Evolutionary conservation across 2,888 invertebrate species (phyloP), one percentile per base, ranked within the genome.

Genomic region (Macropis europaea): DNA sequence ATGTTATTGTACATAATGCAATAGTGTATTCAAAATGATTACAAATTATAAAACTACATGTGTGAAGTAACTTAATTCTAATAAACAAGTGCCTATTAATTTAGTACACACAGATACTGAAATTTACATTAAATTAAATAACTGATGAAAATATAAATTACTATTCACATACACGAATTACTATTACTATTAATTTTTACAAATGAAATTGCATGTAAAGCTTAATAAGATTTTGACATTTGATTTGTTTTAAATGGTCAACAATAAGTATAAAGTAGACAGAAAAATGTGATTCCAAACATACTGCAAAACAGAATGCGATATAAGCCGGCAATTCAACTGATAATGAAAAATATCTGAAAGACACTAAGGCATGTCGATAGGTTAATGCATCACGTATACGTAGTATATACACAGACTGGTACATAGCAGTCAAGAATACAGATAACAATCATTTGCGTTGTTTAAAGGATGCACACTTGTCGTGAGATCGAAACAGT

Each of bases 361-460:
- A 32, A 47, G 34, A 26, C 38, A 57, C 17, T 43, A 32, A 54
- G 30, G 32, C 30, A 47, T 52, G 36, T 28, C 32, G 36, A 59
- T 59, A 73, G 72, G 69, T 72, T 64, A 64, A 59, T 64, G 71
- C 34, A 63, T 53, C 64, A 50, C 19, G 32, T 61, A 30, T 54
- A n/a, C n/a, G n/a, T n/a, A n/a, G 19, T 40, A 9, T 6, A 36
- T n/a, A 43, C 17, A 22, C 15, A 47, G 2, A 22, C 17, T 34
- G 38, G 34, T 52, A 38, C n/a, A 43, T 38, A 34, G 40, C 53
- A 13, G 11, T 42, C 15, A 22, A n/a, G 24, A 17, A 34, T 52
- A 56, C 28, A 50, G 26, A 53, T 26, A 54, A 63, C 19, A 47
- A 53, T 34, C 54, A 17, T 54, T 45, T 5, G 7, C 24, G 28